Evolutionary conservation across 2,888 invertebrate species (phyloP).

Genomic region (Chymomyza fuscimana): DNA sequence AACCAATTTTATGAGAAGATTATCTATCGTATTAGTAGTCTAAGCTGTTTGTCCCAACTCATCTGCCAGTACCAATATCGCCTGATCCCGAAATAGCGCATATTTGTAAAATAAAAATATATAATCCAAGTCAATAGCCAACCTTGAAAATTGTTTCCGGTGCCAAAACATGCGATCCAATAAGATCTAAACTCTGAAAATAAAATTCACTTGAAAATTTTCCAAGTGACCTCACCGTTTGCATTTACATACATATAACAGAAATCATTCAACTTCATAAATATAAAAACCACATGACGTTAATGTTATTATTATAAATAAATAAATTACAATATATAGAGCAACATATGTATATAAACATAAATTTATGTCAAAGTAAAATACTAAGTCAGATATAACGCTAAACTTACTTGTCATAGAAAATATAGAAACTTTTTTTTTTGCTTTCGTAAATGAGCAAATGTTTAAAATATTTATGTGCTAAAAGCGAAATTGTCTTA

Average conservation of each 20-base stretch:
- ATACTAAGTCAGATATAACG: conserved; percentile 32
- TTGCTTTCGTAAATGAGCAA: conserved; percentile 49
- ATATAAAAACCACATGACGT: conserved; percentile 16
- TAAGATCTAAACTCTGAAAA: background rate
- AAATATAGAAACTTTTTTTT: conserved; percentile 5
- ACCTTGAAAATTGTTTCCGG: conserved; percentile 40
- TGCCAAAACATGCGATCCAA: conserved; percentile 8
- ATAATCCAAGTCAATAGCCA: background rate
- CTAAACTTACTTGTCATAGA: conserved; percentile 14
- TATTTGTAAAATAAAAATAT: background rate
- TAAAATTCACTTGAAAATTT: background rate
- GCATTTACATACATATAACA: conserved; percentile 27
- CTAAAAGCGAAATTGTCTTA: conserved; percentile 47
- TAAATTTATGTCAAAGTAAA: conserved; percentile 53
- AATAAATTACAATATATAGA: conserved; percentile 10
- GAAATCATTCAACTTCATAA: conserved; percentile 33
- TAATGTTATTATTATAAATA: conserved; percentile 25
- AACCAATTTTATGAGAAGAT: too few species aligned
- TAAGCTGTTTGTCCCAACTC: too few species aligned
- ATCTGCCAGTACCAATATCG: too few species aligned
- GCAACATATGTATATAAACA: too few species aligned
- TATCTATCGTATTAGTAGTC: too few species aligned
- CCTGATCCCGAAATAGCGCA: too few species aligned
- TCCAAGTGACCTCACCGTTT: background rate
- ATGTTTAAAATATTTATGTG: conserved; percentile 50